phyloP scores from a whole-genome alignment of 64 coral and sea anemone genomes.

The Pocillopora damicornis region DNA sequence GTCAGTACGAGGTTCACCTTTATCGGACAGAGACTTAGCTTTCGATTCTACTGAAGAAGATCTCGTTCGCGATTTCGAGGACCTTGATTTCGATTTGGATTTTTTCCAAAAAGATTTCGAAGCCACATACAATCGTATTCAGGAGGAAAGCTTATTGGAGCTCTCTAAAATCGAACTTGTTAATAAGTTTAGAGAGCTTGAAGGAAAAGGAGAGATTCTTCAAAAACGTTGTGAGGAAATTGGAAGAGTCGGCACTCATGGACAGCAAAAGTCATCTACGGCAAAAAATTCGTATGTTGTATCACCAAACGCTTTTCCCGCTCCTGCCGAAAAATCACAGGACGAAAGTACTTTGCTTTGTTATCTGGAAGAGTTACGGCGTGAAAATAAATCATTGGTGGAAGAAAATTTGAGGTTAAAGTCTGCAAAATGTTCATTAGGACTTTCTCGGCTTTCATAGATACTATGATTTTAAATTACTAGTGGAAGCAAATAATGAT shows the following conservation, averaged over 20 bases:
- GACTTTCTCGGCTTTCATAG: constrained; percentile 17
- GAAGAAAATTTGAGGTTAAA: constrained; percentile 82
- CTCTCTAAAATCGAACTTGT: constrained; percentile 77
- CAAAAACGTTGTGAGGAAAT: constrained; percentile 30
- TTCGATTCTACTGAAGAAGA: constrained; percentile 50
- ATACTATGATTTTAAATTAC: neutral
- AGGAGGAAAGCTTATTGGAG: constrained; percentile 66
- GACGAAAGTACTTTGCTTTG: constrained; percentile 31
- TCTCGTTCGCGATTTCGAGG: constrained; percentile 57
- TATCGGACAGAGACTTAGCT: constrained; percentile 37
- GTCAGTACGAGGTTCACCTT: constrained; percentile 58
- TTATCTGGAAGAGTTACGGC: constrained; percentile 62
- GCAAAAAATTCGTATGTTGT: too few species aligned
- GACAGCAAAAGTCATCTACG: neutral
- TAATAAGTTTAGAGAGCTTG: constrained; percentile 53
- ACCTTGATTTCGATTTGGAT: constrained; percentile 69
- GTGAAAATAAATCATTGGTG: constrained; percentile 46
- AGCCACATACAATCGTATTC: constrained; percentile 70
- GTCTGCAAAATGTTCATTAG: constrained; percentile 16
- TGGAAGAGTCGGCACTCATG: neutral
- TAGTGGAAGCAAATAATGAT: neutral
- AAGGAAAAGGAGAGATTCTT: constrained; percentile 75
- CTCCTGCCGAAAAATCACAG: neutral
- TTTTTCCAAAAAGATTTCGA: constrained; percentile 93
- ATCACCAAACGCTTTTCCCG: neutral